These are phyloP conservation scores for Tachysurus fulvidraco DNA, from an alignment of 2,113 vertebrate genomes.

Conservation along the genomic window DNA sequence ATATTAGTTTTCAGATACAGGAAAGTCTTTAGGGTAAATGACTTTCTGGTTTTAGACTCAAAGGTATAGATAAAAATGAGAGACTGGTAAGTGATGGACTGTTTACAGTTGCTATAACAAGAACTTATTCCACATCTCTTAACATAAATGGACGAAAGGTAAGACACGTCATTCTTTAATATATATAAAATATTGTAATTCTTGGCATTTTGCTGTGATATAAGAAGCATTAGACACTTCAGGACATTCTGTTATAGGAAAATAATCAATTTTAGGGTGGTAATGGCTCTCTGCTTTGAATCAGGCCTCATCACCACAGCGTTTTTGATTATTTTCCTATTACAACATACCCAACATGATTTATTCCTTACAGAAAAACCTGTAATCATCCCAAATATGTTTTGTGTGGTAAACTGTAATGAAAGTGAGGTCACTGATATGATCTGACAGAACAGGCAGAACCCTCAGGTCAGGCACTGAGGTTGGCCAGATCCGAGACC, in stretches of 20 bases:
- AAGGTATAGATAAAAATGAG: background rate
- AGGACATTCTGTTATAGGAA: background rate
- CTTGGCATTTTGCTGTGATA: background rate
- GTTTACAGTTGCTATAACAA: background rate
- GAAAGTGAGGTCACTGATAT: background rate
- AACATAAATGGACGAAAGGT: background rate
- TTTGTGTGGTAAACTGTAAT: background rate
- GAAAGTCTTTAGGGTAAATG: background rate
- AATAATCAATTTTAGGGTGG: background rate
- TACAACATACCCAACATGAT: background rate
- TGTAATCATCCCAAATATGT: background rate
- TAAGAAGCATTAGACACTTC: background rate
- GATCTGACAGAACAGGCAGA: constrained; percentile 2
- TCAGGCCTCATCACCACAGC: background rate
- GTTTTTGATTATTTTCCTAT: background rate
- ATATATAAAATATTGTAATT: background rate
- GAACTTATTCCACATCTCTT: background rate
- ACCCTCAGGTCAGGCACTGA: background rate
- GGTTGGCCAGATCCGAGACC: constrained; percentile 1
- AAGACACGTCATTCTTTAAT: background rate
- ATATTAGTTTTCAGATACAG: background rate
- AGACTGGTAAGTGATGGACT: background rate
- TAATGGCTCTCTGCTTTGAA: background rate
- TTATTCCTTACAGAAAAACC: constrained; percentile 8
- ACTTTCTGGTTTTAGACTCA: background rate